Base-by-base conservation (phyloP, 2,797 vertebrate genomes). In the Argyrosomus regius region DNA sequence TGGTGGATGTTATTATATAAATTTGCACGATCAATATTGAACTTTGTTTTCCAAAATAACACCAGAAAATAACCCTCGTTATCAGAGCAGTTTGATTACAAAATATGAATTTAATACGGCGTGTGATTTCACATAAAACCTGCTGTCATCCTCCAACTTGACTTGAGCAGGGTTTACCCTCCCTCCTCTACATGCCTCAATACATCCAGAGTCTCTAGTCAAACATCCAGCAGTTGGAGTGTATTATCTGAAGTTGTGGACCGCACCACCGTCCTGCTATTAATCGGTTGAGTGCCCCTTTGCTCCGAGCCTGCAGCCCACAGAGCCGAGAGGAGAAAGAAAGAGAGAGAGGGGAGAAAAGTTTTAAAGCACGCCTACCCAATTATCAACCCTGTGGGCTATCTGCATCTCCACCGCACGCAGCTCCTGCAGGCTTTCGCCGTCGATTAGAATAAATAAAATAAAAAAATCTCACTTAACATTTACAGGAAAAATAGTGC, bases 311-410 rank as follows among this genome's bases (percentile, higher is more conserved):
- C 11, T 53, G 75, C 65, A 68, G 77, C 59, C 74, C 72, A 50
- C 75, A 72, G 56, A 57, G 56, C 46, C 39, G 35, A 48, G 35
- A 46, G 58, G 5, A 6, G 31, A 35, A 8, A 35, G 31, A 31
- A 1, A 35, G 31, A 35, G 31, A 35, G 35, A 61, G 69, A 52
- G 72, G 54, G 62, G 68, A 48, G 75, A 86, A 67, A 87, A 87
- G 81, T 88, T 90, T 76, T 14, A 59, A 73, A 84, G 28, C 83
- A 91, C 91, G 89, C 87, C 94, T 90, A 80, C 91, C 87, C 93
- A 94, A 94, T 95, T 94, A 95, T 61, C 72, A 77, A 39, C 66
- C 82, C 86, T 75, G 66, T 49, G 43, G 83, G 65, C 86, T 63
- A 45, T 75, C 73, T 73, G 48, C 61, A 52, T 77, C 69, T 86